phyloP scores from a whole-genome alignment of 2,113 vertebrate species.

The Psittacus erithacus region DNA sequence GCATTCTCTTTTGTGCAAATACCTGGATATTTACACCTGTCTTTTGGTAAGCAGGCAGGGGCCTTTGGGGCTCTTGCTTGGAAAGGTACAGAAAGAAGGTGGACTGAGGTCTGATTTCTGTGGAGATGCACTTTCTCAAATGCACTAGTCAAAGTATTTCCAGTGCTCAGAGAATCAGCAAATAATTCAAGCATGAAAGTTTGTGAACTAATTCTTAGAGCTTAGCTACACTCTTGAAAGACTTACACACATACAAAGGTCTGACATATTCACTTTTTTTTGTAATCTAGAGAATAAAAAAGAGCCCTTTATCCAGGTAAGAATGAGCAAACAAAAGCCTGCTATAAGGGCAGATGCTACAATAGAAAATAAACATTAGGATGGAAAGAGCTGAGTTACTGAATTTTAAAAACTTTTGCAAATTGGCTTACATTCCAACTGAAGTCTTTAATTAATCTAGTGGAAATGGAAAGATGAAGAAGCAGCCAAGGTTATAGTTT shows the following conservation, averaged over 20 bases:
- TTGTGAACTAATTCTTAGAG: not conserved
- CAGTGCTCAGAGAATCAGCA: not conserved
- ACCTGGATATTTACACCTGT: not conserved
- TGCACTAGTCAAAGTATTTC: not conserved
- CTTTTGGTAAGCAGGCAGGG: not conserved
- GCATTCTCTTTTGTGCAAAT: not conserved
- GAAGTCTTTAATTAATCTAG: not conserved
- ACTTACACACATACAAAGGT: not conserved
- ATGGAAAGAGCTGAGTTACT: not conserved
- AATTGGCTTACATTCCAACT: not conserved
- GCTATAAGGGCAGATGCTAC: not conserved
- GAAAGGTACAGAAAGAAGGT: not conserved
- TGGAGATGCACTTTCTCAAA: not conserved
- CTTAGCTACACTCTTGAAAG: not conserved
- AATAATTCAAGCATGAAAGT: not conserved
- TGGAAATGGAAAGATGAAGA: not conserved
- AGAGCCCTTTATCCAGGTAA: not conserved
- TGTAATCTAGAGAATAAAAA: not conserved
- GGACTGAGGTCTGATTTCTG: not conserved
- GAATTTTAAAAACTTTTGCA: not conserved
- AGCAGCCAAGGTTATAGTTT: not conserved
- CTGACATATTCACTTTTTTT: not conserved
- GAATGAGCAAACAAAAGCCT: conserved; percentile 22
- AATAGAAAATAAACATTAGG: not conserved
- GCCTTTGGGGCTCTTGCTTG: not conserved